Base-by-base conservation (phyloP, 1,140 invertebrate genomes). In the Neotoxoptera formosana region DNA sequence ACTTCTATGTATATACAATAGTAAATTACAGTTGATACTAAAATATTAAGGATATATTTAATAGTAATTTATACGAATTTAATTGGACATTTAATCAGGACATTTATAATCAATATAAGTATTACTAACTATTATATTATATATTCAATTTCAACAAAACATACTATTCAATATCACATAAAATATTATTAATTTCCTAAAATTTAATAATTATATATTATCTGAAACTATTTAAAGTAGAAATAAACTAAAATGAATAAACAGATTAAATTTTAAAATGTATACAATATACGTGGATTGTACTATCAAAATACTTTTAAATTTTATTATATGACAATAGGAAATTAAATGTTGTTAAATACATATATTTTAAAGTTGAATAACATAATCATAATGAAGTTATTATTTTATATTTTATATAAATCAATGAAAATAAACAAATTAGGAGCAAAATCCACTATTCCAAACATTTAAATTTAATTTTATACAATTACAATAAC, bases 91-190 rank as follows among this genome's bases (percentile, higher is more conserved):
- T n/a, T n/a, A n/a, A 60, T 45, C 11, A 60, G 53, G 11, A n/a
- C 51, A 60, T 76, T 76, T 76, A n/a, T 90, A 30, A 45, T 60
- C 14, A 90, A 60, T 60, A 60, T 60, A 41, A 41, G 41, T 41
- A 41, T 30, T 48, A 87, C 8, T 90, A 41, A 41, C 34, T 91
- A 91, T 91, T 34, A 34, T n/a, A 76, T 30, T 60, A 17, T 17
- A 67, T 48, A 91, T 91, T 48, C 34, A 41, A 81, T 34, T 60
- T 76, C 7, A 91, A 91, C 45, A 91, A 34, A 91, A 81, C 90
- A 48, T 17, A 91, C 67, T 91, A 91, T 81, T 81, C 30, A 91
- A n/a, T 91, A 91, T 81, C 90, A 91, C 67, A 81, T 48, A 48
- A 47, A 48, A 81, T 48, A 81, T 91, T 17, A 76, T 76, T 76